Conservation (phyloP, 2,888 invertebrate genomes). For the Tachystola acroxantha region DNA sequence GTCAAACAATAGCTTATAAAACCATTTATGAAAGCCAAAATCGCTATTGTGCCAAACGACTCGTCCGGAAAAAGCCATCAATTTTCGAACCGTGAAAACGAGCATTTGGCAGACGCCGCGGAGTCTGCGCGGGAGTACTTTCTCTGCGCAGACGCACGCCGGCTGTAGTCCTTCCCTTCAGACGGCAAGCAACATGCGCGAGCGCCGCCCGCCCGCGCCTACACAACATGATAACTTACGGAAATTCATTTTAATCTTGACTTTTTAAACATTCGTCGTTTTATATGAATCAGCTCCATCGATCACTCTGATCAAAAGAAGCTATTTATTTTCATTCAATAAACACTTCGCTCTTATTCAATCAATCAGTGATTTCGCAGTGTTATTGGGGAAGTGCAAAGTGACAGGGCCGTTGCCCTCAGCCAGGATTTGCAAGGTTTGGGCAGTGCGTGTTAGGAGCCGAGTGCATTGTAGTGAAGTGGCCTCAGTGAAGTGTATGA, state of each 20-base stretch:
- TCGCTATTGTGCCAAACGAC: slow-evolving; percentile 41
- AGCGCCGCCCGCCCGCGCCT: slow-evolving; percentile 48
- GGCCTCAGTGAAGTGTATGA: slow-evolving; percentile 45
- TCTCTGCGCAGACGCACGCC: slow-evolving; percentile 59
- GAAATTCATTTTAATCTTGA: slow-evolving; percentile 25
- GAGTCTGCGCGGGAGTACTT: slow-evolving; percentile 73
- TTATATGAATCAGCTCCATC: slow-evolving; percentile 22
- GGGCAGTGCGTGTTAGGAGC: slow-evolving; percentile 27
- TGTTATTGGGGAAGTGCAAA: slow-evolving; percentile 40
- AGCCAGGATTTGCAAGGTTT: slow-evolving; percentile 27
- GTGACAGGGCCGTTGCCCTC: slow-evolving; percentile 40
- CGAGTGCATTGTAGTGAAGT: slow-evolving; percentile 46
- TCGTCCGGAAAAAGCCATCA: slow-evolving; percentile 63
- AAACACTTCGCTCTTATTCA: slow-evolving; percentile 1
- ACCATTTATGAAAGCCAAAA: neutral
- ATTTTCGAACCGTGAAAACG: slow-evolving; percentile 68
- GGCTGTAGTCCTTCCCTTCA: slow-evolving; percentile 56
- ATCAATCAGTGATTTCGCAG: slow-evolving; percentile 8
- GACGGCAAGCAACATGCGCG: slow-evolving; percentile 31
- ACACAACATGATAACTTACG: slow-evolving; percentile 25
- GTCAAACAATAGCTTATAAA: neutral
- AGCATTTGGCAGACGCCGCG: slow-evolving; percentile 71
- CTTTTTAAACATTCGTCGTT: slow-evolving; percentile 18
- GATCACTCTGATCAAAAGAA: slow-evolving; percentile 15
- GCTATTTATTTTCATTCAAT: slow-evolving; percentile 3